These are phyloP conservation scores for Accipiter virgatus DNA, from an alignment of 2,113 vertebrate species.

Conservation along the genomic window DNA sequence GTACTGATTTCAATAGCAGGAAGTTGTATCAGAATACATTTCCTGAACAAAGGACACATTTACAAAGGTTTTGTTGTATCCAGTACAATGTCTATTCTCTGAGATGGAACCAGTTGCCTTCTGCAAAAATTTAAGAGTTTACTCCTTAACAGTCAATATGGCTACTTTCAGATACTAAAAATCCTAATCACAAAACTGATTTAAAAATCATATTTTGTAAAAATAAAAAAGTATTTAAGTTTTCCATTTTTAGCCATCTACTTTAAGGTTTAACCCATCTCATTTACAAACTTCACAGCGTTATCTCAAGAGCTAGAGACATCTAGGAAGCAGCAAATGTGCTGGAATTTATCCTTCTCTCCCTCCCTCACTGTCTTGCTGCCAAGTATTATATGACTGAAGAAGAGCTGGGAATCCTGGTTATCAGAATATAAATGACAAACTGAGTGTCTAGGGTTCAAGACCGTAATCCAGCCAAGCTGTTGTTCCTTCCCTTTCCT, in stretches of 20 bases:
- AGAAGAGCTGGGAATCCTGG: not conserved
- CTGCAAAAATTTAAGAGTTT: not conserved
- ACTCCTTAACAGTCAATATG: not conserved
- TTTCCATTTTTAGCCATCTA: not conserved
- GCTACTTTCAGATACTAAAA: not conserved
- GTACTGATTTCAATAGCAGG: not conserved
- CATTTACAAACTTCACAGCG: not conserved
- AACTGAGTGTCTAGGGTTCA: not conserved
- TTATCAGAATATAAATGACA: not conserved
- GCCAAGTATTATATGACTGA: not conserved
- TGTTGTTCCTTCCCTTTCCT: not conserved
- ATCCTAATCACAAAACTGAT: not conserved
- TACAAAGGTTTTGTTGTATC: not conserved
- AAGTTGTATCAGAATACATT: not conserved
- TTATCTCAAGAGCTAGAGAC: not conserved
- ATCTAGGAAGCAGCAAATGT: not conserved
- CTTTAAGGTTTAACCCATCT: not conserved
- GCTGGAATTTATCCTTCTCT: not conserved
- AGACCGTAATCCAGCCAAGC: not conserved
- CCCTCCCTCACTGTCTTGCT: not conserved
- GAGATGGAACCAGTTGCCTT: not conserved
- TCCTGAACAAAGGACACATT: not conserved
- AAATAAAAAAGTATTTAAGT: not conserved
- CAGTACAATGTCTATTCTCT: not conserved
- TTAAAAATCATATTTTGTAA: not conserved